phyloP scores from a whole-genome alignment of 2,797 vertebrate genomes.

The Paratrypauchen microcephalus region DNA sequence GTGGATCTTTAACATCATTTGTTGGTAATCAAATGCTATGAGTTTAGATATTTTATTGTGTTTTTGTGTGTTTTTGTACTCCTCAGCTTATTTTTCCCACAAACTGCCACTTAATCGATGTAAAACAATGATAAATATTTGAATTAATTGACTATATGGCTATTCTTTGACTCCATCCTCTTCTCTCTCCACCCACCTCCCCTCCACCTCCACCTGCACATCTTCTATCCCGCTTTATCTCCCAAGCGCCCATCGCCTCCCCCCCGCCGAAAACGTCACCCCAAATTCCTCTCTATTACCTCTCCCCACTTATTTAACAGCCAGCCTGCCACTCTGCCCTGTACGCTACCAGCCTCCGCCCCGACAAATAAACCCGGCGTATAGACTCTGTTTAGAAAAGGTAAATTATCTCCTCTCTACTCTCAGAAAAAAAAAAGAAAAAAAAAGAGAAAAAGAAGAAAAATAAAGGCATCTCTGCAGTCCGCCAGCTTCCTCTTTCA shows the following conservation, averaged over 20 bases:
- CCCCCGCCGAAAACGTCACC: slow-evolving; percentile 51
- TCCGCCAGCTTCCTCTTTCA: slow-evolving; percentile 54
- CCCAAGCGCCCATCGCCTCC: slow-evolving; percentile 44
- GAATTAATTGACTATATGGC: too few relatives aligned
- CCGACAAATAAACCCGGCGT: slow-evolving; percentile 71
- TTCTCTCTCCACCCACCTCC: too few relatives aligned
- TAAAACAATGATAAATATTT: too few relatives aligned
- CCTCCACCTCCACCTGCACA: slow-evolving; percentile 4
- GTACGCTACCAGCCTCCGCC: slow-evolving; percentile 43
- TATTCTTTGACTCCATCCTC: too few relatives aligned
- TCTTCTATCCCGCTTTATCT: slow-evolving; percentile 39
- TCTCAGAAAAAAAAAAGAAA: neutral
- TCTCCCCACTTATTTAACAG: slow-evolving; percentile 76
- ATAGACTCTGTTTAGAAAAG: slow-evolving; percentile 67
- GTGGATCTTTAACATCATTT: too few relatives aligned
- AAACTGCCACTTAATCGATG: too few relatives aligned
- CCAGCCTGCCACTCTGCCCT: slow-evolving; percentile 73
- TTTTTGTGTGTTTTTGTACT: too few relatives aligned
- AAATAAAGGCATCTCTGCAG: slow-evolving; percentile 39
- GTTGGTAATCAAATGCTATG: too few relatives aligned
- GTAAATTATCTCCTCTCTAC: slow-evolving; percentile 75
- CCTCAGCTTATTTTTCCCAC: too few relatives aligned
- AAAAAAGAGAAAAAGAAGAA: slow-evolving; percentile 26
- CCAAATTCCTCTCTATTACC: slow-evolving; percentile 77
- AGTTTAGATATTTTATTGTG: too few relatives aligned